Percentiles rank a stretch among this genome's conserved stretches.
Conservation (phyloP, 2,113 vertebrate genomes). For the Mirounga angustirostris region DNA sequence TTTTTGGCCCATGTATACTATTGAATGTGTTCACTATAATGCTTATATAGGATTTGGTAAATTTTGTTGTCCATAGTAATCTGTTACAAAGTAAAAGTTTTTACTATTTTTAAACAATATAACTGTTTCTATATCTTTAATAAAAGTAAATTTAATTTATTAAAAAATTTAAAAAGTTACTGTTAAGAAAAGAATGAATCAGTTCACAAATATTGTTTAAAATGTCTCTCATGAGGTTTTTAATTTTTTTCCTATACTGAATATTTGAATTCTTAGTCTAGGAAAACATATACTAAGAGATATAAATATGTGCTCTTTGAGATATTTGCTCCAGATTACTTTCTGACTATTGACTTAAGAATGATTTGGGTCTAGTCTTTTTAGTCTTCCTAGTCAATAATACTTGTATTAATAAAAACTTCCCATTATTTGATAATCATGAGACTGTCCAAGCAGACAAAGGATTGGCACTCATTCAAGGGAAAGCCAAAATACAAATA, state of each 20-base stretch:
- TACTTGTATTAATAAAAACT: background rate
- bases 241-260: background rate
- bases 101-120: background rate
- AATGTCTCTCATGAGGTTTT: background rate
- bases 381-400: background rate
- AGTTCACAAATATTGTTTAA: background rate
- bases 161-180: background rate
- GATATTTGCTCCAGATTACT: background rate
- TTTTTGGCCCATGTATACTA: background rate
- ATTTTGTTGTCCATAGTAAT: background rate
- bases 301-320: background rate
- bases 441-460: background rate
- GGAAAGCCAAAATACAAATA: background rate
- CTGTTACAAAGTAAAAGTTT: background rate
- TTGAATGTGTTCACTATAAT: background rate
- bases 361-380: background rate
- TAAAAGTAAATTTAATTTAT: conserved; percentile 30
- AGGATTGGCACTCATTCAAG: background rate
- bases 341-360: background rate
- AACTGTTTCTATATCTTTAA: conserved; percentile 2
- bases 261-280: conserved; percentile 22
- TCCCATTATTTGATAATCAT: background rate
- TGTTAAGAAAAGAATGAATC: background rate
- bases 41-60: background rate
- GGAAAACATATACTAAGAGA: background rate